These are phyloP conservation scores for Ctenodactylus gundi DNA, from an alignment of 2,113 vertebrate genomes.

Conservation along the genomic window DNA sequence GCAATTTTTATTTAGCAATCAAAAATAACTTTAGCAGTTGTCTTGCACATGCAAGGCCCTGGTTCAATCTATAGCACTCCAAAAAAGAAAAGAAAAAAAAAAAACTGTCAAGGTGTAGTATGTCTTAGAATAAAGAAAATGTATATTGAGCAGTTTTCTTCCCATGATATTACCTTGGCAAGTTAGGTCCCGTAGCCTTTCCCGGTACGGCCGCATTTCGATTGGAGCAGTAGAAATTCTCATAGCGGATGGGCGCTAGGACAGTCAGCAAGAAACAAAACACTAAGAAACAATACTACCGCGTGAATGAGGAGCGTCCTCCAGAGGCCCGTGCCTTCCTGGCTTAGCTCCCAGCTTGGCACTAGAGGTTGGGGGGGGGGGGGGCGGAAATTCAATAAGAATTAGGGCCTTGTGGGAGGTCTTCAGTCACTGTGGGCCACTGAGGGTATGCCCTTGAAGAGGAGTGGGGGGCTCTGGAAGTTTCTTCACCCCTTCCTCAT, in stretches of 20 bases:
- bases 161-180: constrained; percentile 78
- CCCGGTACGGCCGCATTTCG: constrained; percentile 72
- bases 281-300: neutral
- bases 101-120: neutral
- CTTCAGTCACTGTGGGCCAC: too few relatives aligned
- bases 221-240: constrained; percentile 94
- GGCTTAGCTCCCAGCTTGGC: neutral
- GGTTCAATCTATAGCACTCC: too few relatives aligned
- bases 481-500: neutral
- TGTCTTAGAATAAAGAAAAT: neutral
- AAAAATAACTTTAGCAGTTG: too few relatives aligned
- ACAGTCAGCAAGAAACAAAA: constrained; percentile 18
- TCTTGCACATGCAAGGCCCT: too few relatives aligned
- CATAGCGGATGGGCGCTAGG: constrained; percentile 90
- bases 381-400: neutral
- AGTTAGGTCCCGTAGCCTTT: constrained; percentile 56
- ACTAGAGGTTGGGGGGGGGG: neutral
- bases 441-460: neutral
- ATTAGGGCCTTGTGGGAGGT: neutral
- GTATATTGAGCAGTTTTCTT: too few relatives aligned
- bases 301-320: neutral
- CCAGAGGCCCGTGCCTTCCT: neutral
- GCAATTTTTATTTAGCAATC: neutral
- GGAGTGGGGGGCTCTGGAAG: neutral
- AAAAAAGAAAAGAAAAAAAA: too few relatives aligned